Evolutionary conservation across 1,140 invertebrate genomes (phyloP).

Genomic region (Drosophila pseudoananassae): DNA sequence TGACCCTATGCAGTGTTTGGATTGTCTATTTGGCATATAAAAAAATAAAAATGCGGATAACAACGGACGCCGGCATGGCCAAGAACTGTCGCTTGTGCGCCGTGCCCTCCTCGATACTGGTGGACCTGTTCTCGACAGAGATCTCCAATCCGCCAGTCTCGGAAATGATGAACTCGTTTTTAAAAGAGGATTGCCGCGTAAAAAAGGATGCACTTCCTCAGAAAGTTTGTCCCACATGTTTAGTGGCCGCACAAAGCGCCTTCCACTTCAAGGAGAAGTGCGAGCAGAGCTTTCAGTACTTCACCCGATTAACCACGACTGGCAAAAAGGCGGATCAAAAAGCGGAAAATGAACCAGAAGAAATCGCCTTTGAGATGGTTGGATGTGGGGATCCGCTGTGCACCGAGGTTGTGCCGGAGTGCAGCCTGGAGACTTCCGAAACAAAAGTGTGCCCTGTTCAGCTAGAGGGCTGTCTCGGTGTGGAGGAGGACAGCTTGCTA

Average conservation of each 20-base stretch:
- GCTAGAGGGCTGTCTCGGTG: neutral
- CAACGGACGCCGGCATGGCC: neutral
- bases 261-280: constrained; percentile 36
- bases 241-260: constrained; percentile 37
- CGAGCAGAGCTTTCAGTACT: constrained; percentile 34
- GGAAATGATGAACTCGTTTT: constrained; percentile 34
- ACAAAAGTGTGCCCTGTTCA: neutral
- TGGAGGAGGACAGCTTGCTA: neutral
- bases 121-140: constrained; percentile 30
- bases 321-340: neutral
- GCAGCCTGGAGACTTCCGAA: neutral
- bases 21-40: constrained; percentile 9
- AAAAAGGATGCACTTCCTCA: constrained; percentile 34
- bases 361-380: constrained; percentile 15
- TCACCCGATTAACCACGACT: constrained; percentile 9
- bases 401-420: neutral
- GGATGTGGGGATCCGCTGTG: constrained; percentile 24
- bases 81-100: constrained; percentile 32
- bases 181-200: constrained; percentile 21
- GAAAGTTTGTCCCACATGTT: constrained; percentile 36
- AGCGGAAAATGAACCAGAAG: neutral
- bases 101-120: constrained; percentile 16
- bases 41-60: constrained; percentile 1
- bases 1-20: constrained; percentile 16
- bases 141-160: constrained; percentile 25